These are phyloP conservation scores for Schizotus pectinicornis DNA, from an alignment of 2,888 invertebrate species.

Conservation along the genomic window DNA sequence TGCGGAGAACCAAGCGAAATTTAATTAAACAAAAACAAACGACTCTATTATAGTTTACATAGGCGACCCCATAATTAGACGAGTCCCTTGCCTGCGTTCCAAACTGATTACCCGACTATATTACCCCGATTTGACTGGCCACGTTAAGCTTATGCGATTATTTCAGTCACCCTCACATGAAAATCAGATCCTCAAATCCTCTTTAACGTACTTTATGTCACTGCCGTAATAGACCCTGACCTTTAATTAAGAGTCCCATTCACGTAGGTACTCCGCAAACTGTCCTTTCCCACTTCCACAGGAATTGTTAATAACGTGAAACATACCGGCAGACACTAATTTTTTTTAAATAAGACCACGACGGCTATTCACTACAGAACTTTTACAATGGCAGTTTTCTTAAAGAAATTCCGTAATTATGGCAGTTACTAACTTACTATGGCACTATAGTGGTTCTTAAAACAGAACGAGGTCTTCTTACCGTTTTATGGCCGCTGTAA, in stretches of 20 bases:
- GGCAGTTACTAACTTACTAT: not conserved
- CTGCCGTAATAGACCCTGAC: conserved; percentile 14
- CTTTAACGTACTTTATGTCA: conserved; percentile 14
- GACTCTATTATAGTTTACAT: conserved; percentile 20
- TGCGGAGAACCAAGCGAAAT: not conserved
- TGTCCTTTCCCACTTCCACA: not conserved
- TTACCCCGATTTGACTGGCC: conserved; percentile 38
- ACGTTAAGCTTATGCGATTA: conserved; percentile 40
- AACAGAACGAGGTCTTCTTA: conserved; percentile 16
- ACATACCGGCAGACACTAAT: no score
- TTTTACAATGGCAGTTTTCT: not conserved
- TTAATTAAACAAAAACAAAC: conserved; percentile 25
- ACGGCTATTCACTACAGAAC: no score
- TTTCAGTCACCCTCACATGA: conserved; percentile 33
- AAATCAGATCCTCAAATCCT: conserved; percentile 31
- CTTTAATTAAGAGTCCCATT: conserved; percentile 8
- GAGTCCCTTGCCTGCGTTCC: conserved; percentile 33
- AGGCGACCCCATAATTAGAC: conserved; percentile 31
- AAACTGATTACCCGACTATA: conserved; percentile 40
- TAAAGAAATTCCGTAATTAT: not conserved
- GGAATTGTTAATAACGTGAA: no score
- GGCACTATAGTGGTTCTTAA: conserved; percentile 13
- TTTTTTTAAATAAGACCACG: no score
- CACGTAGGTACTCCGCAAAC: not conserved
- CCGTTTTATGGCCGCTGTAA: conserved; percentile 12